phyloP scores from a whole-genome alignment of 2,113 vertebrate species.

The Phainopepla nitens region DNA sequence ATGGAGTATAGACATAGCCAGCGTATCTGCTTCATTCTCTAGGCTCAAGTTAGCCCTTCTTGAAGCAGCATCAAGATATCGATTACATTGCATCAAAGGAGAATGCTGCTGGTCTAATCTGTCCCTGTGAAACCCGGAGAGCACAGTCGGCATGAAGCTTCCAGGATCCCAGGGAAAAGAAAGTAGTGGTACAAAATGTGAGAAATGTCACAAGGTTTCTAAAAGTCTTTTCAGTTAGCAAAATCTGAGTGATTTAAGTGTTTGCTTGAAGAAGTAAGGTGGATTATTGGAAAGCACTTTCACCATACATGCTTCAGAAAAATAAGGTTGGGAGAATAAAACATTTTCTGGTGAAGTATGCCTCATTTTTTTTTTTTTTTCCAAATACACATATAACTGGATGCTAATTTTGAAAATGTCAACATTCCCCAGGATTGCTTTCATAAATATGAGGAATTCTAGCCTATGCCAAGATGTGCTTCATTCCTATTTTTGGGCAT shows the following conservation, averaged over 20 bases:
- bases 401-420: slow-evolving; percentile 10
- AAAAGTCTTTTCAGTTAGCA: neutral
- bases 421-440: neutral
- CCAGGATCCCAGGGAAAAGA: neutral
- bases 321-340: neutral
- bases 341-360: neutral
- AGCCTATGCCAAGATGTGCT: slow-evolving; percentile 13
- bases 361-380: neutral
- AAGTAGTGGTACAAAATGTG: neutral
- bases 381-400: neutral
- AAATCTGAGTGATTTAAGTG: neutral
- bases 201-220: neutral
- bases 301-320: neutral
- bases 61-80: neutral
- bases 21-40: neutral
- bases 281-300: neutral
- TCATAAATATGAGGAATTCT: neutral
- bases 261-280: neutral
- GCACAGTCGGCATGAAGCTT: neutral
- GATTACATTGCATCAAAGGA: neutral
- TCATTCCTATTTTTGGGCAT: slow-evolving; percentile 34
- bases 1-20: neutral
- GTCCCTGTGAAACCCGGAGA: neutral
- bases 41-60: neutral
- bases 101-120: neutral